These are phyloP conservation scores for Fulica atra DNA, from an alignment of 2,113 vertebrate species.

Conservation along the genomic window DNA sequence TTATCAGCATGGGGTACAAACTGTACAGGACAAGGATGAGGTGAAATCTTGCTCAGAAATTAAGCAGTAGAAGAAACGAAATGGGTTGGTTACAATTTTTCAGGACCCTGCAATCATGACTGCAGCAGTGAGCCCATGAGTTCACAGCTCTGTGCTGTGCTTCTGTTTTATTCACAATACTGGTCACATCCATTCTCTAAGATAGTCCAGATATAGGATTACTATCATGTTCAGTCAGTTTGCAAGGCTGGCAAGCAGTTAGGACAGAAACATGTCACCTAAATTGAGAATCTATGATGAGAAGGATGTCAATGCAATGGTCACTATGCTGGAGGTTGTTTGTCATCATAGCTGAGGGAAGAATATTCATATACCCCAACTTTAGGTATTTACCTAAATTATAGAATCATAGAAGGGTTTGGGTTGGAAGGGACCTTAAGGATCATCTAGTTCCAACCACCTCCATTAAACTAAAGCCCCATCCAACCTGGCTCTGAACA, in stretches of 20 bases:
- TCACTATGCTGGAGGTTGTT: neutral
- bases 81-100: neutral
- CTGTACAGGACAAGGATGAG: neutral
- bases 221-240: neutral
- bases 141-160: neutral
- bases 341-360: neutral
- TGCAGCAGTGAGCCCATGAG: neutral
- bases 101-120: neutral
- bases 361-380: too few species aligned
- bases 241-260: neutral
- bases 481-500: neutral
- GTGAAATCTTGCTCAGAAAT: neutral
- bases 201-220: neutral
- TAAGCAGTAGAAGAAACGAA: neutral
- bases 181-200: neutral
- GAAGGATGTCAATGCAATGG: neutral
- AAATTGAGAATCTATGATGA: neutral
- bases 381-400: neutral
- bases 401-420: neutral
- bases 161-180: neutral
- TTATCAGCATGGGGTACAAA: neutral
- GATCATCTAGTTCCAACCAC: fast-evolving
- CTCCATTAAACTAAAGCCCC: neutral
- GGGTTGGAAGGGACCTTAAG: neutral
- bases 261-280: neutral